These are phyloP conservation scores for Spilogale gracilis DNA, from an alignment of 2,113 vertebrate species.

Conservation along the genomic window DNA sequence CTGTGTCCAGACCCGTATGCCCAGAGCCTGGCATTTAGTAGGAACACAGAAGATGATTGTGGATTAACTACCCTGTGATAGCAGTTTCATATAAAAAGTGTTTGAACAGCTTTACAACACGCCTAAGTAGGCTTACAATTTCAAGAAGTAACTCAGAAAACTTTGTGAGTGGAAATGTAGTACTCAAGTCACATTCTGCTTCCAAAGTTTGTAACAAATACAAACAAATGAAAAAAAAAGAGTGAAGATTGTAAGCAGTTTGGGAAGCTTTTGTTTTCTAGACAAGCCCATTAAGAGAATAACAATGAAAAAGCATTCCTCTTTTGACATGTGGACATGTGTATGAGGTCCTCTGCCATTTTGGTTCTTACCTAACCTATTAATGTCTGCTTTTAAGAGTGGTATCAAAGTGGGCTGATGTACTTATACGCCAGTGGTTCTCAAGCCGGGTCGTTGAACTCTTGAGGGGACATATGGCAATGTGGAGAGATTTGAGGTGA, in stretches of 20 bases:
- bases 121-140: background rate
- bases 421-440: background rate
- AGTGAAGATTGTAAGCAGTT: background rate
- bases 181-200: background rate
- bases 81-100: background rate
- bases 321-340: background rate
- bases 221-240: background rate
- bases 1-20: background rate
- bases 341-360: background rate
- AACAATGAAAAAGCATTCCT: background rate
- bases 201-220: background rate
- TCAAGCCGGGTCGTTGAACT: background rate
- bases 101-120: background rate
- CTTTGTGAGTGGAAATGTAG: background rate
- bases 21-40: background rate
- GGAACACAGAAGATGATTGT: background rate
- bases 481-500: background rate
- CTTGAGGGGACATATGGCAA: background rate
- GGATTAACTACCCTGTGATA: background rate
- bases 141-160: background rate
- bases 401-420: background rate
- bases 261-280: background rate
- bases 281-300: background rate
- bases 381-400: background rate
- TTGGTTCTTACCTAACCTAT: background rate